Evolutionary conservation across 2,797 vertebrate species (phyloP).

Genomic region (Rousettus madagascariensis): DNA sequence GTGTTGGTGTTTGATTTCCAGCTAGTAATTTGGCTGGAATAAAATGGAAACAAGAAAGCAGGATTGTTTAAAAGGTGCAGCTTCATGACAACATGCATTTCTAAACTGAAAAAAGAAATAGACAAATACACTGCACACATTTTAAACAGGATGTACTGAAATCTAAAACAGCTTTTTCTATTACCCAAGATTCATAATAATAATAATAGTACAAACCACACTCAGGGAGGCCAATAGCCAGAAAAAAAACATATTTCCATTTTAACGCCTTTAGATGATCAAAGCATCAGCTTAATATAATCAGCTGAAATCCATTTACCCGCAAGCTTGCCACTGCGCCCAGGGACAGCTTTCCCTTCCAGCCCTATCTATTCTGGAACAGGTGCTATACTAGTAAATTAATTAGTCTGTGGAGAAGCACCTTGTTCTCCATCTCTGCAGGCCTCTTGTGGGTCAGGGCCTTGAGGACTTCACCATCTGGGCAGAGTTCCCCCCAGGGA

Average conservation of each 20-base stretch:
- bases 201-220: slow-evolving; percentile 79
- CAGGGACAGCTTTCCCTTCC: slow-evolving; percentile 89
- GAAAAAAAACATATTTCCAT: slow-evolving; percentile 96
- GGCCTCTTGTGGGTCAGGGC: slow-evolving; percentile 93
- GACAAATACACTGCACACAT: slow-evolving; percentile 31
- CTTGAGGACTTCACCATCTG: slow-evolving; percentile 97
- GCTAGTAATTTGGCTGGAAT: slow-evolving; percentile 75
- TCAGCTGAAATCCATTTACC: slow-evolving; percentile 99
- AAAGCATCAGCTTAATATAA: slow-evolving; percentile 99
- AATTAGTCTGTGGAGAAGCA: slow-evolving; percentile 98
- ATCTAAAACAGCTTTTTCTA: slow-evolving; percentile 76
- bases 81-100: slow-evolving; percentile 63
- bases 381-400: slow-evolving; percentile 99
- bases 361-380: slow-evolving; percentile 98
- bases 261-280: slow-evolving; percentile 98
- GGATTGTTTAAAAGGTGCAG: slow-evolving; percentile 67
- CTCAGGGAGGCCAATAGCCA: slow-evolving; percentile 87
- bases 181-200: slow-evolving; percentile 73
- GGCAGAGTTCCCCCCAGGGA: slow-evolving; percentile 92
- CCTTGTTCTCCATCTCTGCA: slow-evolving; percentile 95
- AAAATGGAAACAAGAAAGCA: slow-evolving; percentile 71
- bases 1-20: slow-evolving; percentile 73
- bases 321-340: slow-evolving; percentile 88
- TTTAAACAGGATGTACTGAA: slow-evolving; percentile 72
- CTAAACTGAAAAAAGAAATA: slow-evolving; percentile 61